phyloP scores from a whole-genome alignment of 1,140 invertebrate genomes.

The Rhagoletis zephyria region DNA sequence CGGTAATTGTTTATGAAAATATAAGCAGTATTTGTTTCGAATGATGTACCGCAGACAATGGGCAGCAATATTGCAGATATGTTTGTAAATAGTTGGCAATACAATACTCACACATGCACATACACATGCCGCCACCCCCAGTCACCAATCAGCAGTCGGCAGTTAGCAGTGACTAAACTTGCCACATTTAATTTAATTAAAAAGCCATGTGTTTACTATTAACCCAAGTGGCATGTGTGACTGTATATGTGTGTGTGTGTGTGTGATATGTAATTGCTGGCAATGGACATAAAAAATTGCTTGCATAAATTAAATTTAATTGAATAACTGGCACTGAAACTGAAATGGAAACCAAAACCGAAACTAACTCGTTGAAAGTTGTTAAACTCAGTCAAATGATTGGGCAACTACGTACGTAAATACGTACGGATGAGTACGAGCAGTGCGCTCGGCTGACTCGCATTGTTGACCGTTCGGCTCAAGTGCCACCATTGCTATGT shows the following conservation, averaged over 20 bases:
- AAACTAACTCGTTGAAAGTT: constrained; percentile 23
- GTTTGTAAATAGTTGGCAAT: background rate
- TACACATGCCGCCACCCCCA: background rate
- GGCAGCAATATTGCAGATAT: background rate
- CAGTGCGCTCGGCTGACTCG: background rate
- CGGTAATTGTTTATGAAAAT: no score
- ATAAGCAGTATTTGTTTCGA: no score
- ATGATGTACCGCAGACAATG: background rate
- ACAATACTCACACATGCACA: background rate
- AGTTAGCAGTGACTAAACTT: background rate
- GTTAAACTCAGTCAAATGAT: constrained; percentile 21
- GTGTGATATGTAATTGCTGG: background rate
- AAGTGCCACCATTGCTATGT: constrained; percentile 1
- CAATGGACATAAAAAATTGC: constrained; percentile 21
- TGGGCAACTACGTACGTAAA: background rate
- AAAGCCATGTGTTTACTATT: constrained; percentile 41
- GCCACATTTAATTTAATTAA: constrained; percentile 49
- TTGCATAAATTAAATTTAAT: constrained; percentile 47
- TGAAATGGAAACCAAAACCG: background rate
- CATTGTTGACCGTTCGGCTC: background rate
- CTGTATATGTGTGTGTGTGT: background rate
- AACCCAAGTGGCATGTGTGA: background rate
- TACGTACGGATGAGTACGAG: background rate
- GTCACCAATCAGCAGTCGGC: background rate
- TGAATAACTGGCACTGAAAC: constrained; percentile 22